Evolutionary conservation across 2,113 vertebrate species (phyloP).

Genomic region (Loxodonta africana): DNA sequence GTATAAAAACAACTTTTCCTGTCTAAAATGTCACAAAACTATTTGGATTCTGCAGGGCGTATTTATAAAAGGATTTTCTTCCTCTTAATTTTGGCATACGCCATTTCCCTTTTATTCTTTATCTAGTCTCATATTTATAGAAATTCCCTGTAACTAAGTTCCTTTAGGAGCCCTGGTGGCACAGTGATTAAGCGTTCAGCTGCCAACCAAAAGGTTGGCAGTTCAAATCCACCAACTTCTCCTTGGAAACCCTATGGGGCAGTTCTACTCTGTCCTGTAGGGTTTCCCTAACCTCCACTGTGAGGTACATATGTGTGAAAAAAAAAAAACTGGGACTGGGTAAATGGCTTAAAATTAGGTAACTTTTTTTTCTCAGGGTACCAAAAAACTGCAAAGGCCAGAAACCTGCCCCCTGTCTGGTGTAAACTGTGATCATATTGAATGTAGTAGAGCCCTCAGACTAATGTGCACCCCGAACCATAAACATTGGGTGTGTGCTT

Average conservation of each 20-base stretch:
- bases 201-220: no score
- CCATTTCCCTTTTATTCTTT: conserved; percentile 42
- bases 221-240: no score
- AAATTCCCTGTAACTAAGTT: conserved; percentile 35
- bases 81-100: conserved; percentile 67
- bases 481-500: background rate
- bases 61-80: background rate
- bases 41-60: conserved; percentile 63
- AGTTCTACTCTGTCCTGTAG: no score
- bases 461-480: background rate
- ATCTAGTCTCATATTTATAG: conserved; percentile 63
- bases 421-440: background rate
- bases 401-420: background rate
- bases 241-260: no score
- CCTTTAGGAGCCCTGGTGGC: background rate
- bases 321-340: background rate
- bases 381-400: background rate
- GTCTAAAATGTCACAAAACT: conserved; percentile 74
- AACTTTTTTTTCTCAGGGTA: background rate
- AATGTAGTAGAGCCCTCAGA: background rate
- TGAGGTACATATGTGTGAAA: background rate
- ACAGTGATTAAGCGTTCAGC: no score
- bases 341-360: conserved; percentile 6
- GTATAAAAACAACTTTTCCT: conserved; percentile 74
- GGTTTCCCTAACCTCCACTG: background rate